Conservation (phyloP, 2,113 vertebrate species). For the Leucopternis melanops region DNA sequence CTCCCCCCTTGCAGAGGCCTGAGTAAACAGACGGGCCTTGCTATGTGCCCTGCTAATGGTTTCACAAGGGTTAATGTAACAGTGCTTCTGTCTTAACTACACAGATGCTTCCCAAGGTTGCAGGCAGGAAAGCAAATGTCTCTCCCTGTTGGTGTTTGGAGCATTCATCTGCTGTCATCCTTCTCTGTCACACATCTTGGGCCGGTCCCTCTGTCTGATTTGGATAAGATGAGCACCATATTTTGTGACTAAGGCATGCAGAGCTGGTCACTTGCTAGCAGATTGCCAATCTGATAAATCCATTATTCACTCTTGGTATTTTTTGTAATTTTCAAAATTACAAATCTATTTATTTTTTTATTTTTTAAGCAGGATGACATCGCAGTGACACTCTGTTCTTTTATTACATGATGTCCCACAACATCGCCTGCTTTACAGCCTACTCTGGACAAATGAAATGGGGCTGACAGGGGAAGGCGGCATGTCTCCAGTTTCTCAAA, state of each 20-base stretch:
- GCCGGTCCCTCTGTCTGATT: neutral
- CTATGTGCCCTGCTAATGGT: neutral
- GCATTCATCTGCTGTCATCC: neutral
- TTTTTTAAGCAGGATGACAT: neutral
- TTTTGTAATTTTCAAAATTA: neutral
- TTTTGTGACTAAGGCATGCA: neutral
- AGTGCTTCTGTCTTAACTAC: neutral
- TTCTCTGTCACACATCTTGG: neutral
- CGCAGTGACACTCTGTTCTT: neutral
- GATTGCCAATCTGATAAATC: neutral
- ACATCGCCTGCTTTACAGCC: neutral
- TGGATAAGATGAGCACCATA: neutral
- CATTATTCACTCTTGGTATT: neutral
- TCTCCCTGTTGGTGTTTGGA: neutral
- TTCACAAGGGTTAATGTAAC: conserved; percentile 8
- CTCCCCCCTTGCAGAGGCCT: neutral
- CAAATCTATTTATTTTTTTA: neutral
- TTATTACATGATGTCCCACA: neutral
- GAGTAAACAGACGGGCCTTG: neutral
- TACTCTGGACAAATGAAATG: neutral
- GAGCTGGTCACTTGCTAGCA: neutral
- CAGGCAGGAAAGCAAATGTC: conserved; percentile 22
- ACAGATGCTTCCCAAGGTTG: conserved; percentile 14
- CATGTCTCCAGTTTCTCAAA: neutral
- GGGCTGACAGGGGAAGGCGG: neutral